A percentile compares a stretch with the other conserved stretches of the same genome.
Evolutionary conservation across 2,888 invertebrate species (phyloP).

Genomic region (Hydrotaea cyrtoneurina): DNA sequence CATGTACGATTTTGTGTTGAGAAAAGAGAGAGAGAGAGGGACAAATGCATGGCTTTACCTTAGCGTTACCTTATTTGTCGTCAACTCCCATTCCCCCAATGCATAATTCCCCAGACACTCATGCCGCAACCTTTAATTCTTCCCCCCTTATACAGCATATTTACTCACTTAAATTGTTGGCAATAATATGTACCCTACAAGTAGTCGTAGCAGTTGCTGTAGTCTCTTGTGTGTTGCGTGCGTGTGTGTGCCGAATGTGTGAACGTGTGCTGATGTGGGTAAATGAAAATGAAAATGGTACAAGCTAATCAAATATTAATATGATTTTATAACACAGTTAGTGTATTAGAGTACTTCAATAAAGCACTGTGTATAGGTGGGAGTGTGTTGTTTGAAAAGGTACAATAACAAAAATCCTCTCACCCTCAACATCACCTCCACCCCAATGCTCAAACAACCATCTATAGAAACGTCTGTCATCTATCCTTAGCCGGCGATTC

Average conservation of each 20-base stretch:
- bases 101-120: background rate
- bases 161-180: constrained; percentile 64
- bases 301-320: constrained; percentile 68
- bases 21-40: background rate
- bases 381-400: constrained; percentile 2
- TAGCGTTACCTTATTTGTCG: constrained; percentile 23
- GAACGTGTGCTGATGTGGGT: constrained; percentile 25
- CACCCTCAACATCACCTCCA: constrained; percentile 22
- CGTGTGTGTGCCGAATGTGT: constrained; percentile 1
- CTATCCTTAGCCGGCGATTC: background rate
- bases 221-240: background rate
- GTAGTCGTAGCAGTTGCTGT: background rate
- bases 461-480: background rate
- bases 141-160: constrained; percentile 51
- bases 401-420: constrained; percentile 22
- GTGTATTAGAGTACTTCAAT: constrained; percentile 46
- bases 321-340: constrained; percentile 67
- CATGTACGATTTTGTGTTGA: constrained; percentile 29
- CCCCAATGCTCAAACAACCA: background rate
- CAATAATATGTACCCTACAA: constrained; percentile 5
- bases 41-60: constrained; percentile 58
- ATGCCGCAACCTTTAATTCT: constrained; percentile 4
- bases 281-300: constrained; percentile 66
- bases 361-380: constrained; percentile 19
- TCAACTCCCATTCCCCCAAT: background rate